These are phyloP conservation scores for Tylochromis polylepis DNA, from an alignment of 2,113 vertebrate species.

Conservation along the genomic window DNA sequence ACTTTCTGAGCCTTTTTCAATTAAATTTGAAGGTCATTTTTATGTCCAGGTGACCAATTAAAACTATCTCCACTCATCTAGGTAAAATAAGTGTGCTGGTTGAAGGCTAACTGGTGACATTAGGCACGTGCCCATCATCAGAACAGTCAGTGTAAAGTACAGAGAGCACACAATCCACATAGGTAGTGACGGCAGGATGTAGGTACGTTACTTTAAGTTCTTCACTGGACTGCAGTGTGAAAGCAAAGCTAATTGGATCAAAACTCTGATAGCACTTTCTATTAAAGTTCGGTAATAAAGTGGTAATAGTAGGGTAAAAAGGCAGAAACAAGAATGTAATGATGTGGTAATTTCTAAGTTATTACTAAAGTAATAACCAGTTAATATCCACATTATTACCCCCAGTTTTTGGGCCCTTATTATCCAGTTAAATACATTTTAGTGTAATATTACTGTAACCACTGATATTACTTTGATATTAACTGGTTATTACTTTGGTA, in stretches of 20 bases:
- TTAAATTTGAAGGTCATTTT: not conserved
- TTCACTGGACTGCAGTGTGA: accelerated
- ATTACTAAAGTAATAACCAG: not conserved
- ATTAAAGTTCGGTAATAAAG: not conserved
- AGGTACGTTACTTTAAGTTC: accelerated
- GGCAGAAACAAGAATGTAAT: not conserved
- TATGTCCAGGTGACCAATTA: not conserved
- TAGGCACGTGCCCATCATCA: not conserved
- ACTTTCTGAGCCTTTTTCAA: not conserved
- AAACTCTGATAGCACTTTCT: not conserved
- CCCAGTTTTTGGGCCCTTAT: not conserved
- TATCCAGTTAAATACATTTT: not conserved
- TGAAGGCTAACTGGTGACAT: not conserved
- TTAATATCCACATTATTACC: not conserved
- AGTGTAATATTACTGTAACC: not conserved
- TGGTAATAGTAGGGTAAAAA: not conserved
- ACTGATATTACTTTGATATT: not conserved
- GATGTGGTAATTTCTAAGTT: not conserved
- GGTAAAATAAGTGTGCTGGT: not conserved
- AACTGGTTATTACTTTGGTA: not conserved
- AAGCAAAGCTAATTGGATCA: not conserved
- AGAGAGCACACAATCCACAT: not conserved
- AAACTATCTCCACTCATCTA: not conserved
- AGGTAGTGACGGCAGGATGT: not conserved
- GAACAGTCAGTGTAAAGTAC: not conserved